Evolutionary conservation across 2,797 vertebrate species (phyloP), one percentile per base, ranked within the genome.

Genomic region (Florisuga fusca): DNA sequence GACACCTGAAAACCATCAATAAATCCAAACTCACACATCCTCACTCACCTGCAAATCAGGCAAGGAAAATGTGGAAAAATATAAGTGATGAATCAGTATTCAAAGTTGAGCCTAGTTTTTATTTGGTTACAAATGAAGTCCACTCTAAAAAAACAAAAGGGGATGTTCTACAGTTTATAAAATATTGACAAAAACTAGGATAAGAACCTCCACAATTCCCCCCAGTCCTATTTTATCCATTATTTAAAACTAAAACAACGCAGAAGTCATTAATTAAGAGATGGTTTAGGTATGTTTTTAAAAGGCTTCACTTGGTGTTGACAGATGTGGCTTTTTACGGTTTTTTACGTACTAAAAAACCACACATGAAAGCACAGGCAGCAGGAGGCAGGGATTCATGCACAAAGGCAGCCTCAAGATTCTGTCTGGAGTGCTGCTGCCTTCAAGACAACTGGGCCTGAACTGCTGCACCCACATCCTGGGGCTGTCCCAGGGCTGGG

Each of bases 401-500:
- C 48, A 50, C 23, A 50, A 20, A 50, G 22, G 48, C 22, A 50
- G 48, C 48, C 9, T 50, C 12, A 23, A 50, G 25, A 50, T 50
- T 23, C 48, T 22, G 21, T 50, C 48, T 50, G 48, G 12, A 50
- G 12, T 23, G 22, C 48, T 46, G 51, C 51, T 58, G 51, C 53
- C 67, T 5, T 10, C 1, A 10, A 71, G 23, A 25, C 26, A 33
- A n/a, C 33, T 1, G 2, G 29, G 9, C n/a, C 45, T 22, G 29
- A 43, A 43, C 5, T 2, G 2, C 34, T 36, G 34, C 2, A 2
- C 43, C 23, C 1, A 5, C 31, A 33, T 27, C 1, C 48, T 13
- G 12, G 48, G 20, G 48, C 48, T 23, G 22, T 13, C 25, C 48
- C 12, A 3, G 54, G 31, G 21, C 23, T 36, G 34, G 31, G 38